These are phyloP conservation scores for Actinopyga echinites DNA, from an alignment of 53 echinoderm and acorn worm genomes.

Conservation along the genomic window DNA sequence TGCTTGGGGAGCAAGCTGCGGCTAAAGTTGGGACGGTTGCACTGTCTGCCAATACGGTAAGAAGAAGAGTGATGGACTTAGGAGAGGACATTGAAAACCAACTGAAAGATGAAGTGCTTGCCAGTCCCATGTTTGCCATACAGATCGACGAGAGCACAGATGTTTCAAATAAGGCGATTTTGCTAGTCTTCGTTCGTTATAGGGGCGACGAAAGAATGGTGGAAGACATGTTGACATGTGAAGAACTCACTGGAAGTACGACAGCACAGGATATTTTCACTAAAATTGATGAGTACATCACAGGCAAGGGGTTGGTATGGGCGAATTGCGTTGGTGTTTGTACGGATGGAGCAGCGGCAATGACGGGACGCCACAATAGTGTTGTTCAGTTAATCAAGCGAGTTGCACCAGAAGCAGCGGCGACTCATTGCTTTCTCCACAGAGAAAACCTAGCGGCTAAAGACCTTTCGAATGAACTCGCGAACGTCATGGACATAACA, in stretches of 20 bases:
- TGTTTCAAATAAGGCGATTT: slow-evolving; percentile 18
- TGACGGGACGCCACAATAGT: slow-evolving; percentile 21
- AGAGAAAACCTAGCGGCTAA: slow-evolving; percentile 18
- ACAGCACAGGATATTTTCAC: slow-evolving; percentile 22
- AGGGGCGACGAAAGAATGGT: slow-evolving; percentile 6
- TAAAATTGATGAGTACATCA: slow-evolving; percentile 16
- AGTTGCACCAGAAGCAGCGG: slow-evolving; percentile 23
- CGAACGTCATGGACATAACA: slow-evolving; percentile 28
- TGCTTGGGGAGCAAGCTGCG: slow-evolving; percentile 11
- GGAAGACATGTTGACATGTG: slow-evolving; percentile 32
- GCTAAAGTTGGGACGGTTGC: slow-evolving; percentile 9
- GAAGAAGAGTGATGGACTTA: slow-evolving; percentile 21
- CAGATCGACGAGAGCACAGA: slow-evolving; percentile 24
- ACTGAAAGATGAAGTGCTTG: slow-evolving; percentile 1
- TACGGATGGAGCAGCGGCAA: slow-evolving; percentile 27
- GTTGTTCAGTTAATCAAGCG: slow-evolving; percentile 19
- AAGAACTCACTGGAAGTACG: slow-evolving; percentile 8
- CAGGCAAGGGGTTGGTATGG: background rate
- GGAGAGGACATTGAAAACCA: slow-evolving; percentile 38
- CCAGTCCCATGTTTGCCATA: slow-evolving; percentile 16
- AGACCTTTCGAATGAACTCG: slow-evolving; percentile 1
- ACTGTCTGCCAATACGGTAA: slow-evolving; percentile 12
- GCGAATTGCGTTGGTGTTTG: slow-evolving; percentile 31
- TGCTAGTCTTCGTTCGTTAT: slow-evolving; percentile 24
- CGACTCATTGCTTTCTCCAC: slow-evolving; percentile 31